These are phyloP conservation scores for Mystacides longicornis DNA, from an alignment of 2,888 invertebrate species.

Conservation along the genomic window DNA sequence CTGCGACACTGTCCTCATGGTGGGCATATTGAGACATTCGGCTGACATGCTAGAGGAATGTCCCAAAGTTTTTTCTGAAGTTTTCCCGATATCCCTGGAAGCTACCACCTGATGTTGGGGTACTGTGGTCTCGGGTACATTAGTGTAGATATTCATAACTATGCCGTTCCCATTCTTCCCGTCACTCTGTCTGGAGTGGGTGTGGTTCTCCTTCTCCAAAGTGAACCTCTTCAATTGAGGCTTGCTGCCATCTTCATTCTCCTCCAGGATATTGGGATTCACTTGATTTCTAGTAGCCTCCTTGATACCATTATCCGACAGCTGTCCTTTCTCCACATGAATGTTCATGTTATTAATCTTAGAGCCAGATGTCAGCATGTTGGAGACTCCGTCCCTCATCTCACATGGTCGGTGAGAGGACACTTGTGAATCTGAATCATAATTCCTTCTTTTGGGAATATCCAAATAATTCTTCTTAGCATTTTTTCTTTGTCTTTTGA, in stretches of 20 bases:
- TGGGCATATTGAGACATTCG: constrained; percentile 39
- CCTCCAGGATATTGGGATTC: constrained; percentile 60
- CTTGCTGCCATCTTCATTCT: constrained; percentile 39
- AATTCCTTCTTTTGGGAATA: constrained; percentile 53
- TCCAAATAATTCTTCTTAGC: constrained; percentile 68
- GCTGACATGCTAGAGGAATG: constrained; percentile 43
- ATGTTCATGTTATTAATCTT: constrained; percentile 78
- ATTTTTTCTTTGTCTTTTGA: constrained; percentile 74
- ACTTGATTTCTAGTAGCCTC: constrained; percentile 47
- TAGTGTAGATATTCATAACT: constrained; percentile 56
- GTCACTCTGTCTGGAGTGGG: constrained; percentile 36
- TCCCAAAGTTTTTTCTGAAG: constrained; percentile 28
- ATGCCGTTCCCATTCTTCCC: constrained; percentile 35
- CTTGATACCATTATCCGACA: constrained; percentile 45
- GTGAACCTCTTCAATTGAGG: constrained; percentile 25
- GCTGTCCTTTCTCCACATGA: constrained; percentile 53
- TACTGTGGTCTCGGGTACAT: constrained; percentile 53
- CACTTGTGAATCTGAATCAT: constrained; percentile 46
- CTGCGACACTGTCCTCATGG: constrained; percentile 60
- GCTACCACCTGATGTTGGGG: constrained; percentile 53
- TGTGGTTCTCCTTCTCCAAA: constrained; percentile 28
- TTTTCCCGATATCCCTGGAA: constrained; percentile 26
- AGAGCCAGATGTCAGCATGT: constrained; percentile 61
- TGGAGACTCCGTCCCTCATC: constrained; percentile 48
- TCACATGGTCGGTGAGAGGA: constrained; percentile 43